Base-by-base conservation (phyloP, 2,797 vertebrate species). In the Siniperca undulata region DNA sequence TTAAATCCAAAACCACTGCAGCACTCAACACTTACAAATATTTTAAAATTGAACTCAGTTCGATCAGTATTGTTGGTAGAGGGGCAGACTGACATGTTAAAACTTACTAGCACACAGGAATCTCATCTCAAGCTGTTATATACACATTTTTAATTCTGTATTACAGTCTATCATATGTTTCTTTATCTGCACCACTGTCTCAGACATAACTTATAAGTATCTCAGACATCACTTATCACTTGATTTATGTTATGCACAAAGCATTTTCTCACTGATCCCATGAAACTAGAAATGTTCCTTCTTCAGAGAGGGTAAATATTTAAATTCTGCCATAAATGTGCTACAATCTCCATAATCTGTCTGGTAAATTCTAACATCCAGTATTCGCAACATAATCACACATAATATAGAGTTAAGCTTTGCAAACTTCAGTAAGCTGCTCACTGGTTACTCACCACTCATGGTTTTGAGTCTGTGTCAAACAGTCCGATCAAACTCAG, bases 371-470 rank as follows among this genome's bases (percentile, higher is more conserved):
- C 34, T 3, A 24, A 62, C 19, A 30, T 20, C 19, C 11, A 61
- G 2, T n/a, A 40, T 59, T 81, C 4, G 70, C 34, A 0, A 48
- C 36, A 6, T 14, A 27, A 36, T 27, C 17, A 56, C 19, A 74
- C n/a, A n/a, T 20, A 42, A 24, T 16, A 60, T 2, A 78, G 7
- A 75, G 12, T 44, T 7, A 61, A 36, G n/a, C 62, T 74, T 14
- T 36, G 4, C 34, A 68, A 58, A 34, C 24, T 65, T 48, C 1
- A 53, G 13, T 17, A 8, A 74, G 13, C 27, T 12, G 27, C 34
- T 67, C 38, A 27, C 42, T 53, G 38, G 48, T 70, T 86, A 95
- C 95, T 95, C 92, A 95, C 94, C 94, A 75, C 94, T 95, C 95
- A 96, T 95, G 92, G 61, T 92, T 86, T 58, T 34, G 7, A 64